phyloP scores from a whole-genome alignment of 2,888 invertebrate species.

The Odontomyia ornata region DNA sequence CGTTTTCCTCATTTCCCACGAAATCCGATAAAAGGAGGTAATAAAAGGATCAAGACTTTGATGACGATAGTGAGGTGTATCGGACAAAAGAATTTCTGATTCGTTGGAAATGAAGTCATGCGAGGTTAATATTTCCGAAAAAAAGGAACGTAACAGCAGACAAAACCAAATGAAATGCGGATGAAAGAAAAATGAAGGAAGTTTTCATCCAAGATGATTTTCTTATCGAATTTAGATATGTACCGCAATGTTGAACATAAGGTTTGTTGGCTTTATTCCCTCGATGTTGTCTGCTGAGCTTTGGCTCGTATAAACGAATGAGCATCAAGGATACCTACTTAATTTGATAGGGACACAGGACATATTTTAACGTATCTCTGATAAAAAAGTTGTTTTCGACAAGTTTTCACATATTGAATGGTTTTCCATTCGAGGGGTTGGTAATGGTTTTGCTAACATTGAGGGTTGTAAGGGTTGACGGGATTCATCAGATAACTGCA shows the following conservation, averaged over 20 bases:
- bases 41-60: conserved; percentile 24
- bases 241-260: conserved; percentile 1
- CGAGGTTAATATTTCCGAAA: conserved; percentile 30
- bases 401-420: not conserved
- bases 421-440: not conserved
- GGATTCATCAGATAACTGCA: not conserved
- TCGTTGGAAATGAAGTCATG: conserved; percentile 43
- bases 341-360: conserved; percentile 15
- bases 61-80: conserved; percentile 2
- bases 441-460: not conserved
- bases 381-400: too few species aligned
- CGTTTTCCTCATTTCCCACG: not conserved
- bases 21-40: conserved; percentile 29
- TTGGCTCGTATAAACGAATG: not conserved
- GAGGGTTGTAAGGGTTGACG: not conserved
- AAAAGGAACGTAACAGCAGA: not conserved
- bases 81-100: conserved; percentile 36
- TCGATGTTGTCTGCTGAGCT: not conserved
- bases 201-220: not conserved
- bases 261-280: not conserved
- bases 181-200: not conserved
- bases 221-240: conserved; percentile 18
- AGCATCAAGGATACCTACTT: conserved; percentile 11
- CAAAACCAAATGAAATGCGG: conserved; percentile 6
- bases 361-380: not conserved